Base-by-base conservation (phyloP, 2,797 vertebrate species). In the Cossypha heuglini region DNA sequence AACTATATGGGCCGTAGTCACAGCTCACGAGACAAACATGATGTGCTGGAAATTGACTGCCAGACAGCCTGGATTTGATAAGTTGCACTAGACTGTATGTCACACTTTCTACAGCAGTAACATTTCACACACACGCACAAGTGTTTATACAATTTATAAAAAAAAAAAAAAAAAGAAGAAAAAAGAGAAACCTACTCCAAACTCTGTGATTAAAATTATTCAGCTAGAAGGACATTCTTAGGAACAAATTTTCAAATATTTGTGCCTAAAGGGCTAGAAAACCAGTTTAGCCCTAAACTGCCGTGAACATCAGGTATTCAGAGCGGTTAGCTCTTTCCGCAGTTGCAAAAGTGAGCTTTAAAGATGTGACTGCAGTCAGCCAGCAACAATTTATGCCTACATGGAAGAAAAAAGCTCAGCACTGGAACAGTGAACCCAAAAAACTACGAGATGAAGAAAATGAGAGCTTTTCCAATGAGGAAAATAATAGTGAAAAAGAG, bases 221-320 rank as follows among this genome's bases (percentile, higher is more conserved):
- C 71, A 94, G 46, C 61, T 74, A 76, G 33, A 90, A 93, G 61
- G 66, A 62, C 16, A 48, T 90, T 97, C 81, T 90, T 57, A 90
- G 46, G 28, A 86, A 76, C 25, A 63, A 93, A 76, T 38, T 88
- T 94, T 96, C 25, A 63, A 93, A 78, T 83, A 45, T 84, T 94
- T 96, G 62, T 59, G 90, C 80, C 85, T 92, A 67, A 75, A 82
- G 63, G 62, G 29, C 46, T 95, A 59, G 77, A 95, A 97, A 95
- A 88, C 8, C 28, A 87, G 90, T 91, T 97, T 89, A 86, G 45
- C 59, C 38, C 75, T 66, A 95, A 62, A 6, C 54, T 40, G 45
- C 77, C 3, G 5, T 71, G 83, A 95, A 84, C 90, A 79, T 84
- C 52, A 94, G 66, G 43, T 51, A 86, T 81, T 78, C 66, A 51